These are phyloP conservation scores for Monopis laevigella DNA, from an alignment of 2,888 invertebrate genomes.

Conservation along the genomic window DNA sequence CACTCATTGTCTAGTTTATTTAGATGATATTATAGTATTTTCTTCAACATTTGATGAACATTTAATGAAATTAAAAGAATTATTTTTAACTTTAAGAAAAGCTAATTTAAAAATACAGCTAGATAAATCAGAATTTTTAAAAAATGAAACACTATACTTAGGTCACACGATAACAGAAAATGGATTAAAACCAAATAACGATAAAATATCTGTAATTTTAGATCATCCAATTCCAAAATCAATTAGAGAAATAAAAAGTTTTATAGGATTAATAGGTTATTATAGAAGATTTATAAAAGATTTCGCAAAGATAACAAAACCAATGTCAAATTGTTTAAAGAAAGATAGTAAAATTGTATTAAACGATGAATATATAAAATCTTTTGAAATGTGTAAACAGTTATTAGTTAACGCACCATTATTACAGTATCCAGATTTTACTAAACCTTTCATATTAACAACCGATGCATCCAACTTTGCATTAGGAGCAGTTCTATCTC, in stretches of 20 bases:
- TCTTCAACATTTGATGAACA: constrained; percentile 21
- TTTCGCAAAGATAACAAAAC: constrained; percentile 24
- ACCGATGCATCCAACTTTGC: constrained; percentile 28
- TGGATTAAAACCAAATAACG: constrained; percentile 17
- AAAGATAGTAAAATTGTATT: constrained; percentile 18
- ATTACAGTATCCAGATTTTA: constrained; percentile 22
- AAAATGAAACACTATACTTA: constrained; percentile 21
- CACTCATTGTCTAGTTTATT: constrained; percentile 27
- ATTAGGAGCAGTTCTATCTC: constrained; percentile 23
- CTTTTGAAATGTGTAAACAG: constrained; percentile 18
- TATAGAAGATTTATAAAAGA: constrained; percentile 28
- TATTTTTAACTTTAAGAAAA: constrained; percentile 20
- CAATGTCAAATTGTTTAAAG: constrained; percentile 23
- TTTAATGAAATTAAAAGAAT: constrained; percentile 17
- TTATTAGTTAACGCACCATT: constrained; percentile 13
- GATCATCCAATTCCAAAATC: constrained; percentile 17
- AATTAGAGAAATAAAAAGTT: constrained; percentile 20
- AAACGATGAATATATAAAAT: constrained; percentile 15
- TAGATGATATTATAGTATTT: constrained; percentile 32
- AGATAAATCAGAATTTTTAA: constrained; percentile 21
- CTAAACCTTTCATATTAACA: constrained; percentile 20
- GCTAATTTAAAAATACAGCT: constrained; percentile 21
- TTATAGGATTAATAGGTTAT: constrained; percentile 28
- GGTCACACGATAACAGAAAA: constrained; percentile 20
- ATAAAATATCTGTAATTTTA: constrained; percentile 15